Conservation (phyloP, 2,797 vertebrate species). For the Glyptemys insculpta region DNA sequence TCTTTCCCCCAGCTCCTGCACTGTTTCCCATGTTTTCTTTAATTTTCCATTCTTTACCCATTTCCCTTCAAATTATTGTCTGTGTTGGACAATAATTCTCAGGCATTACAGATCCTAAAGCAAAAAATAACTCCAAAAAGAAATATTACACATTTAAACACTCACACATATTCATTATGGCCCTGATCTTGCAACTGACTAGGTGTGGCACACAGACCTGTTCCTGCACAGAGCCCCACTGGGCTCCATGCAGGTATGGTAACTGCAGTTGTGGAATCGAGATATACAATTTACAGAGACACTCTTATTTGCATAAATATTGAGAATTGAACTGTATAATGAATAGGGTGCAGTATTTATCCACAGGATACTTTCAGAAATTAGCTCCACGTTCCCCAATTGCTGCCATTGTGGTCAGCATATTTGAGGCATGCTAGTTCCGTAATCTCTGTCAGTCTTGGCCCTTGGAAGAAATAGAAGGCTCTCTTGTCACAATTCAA, state of each 20-base stretch:
- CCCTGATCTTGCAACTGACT: rapidly evolving
- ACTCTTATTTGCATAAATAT: not conserved
- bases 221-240: not conserved
- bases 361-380: not conserved
- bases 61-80: not conserved
- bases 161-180: not conserved
- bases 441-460: rapidly evolving
- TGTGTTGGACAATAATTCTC: too few species aligned
- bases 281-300: rapidly evolving
- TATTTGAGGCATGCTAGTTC: not conserved
- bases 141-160: not conserved
- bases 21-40: not conserved
- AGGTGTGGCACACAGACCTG: not conserved
- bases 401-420: not conserved
- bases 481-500: not conserved
- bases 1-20: not conserved
- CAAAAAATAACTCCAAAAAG: not conserved
- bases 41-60: not conserved
- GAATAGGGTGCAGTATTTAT: not conserved
- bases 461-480: not conserved
- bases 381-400: not conserved
- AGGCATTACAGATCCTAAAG: not conserved
- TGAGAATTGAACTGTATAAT: not conserved
- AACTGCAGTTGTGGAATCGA: not conserved
- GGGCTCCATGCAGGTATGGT: not conserved